Evolutionary conservation across 2,888 invertebrate species (phyloP), one percentile per base, ranked within the genome.

Genomic region (Andrena hattorfiana): DNA sequence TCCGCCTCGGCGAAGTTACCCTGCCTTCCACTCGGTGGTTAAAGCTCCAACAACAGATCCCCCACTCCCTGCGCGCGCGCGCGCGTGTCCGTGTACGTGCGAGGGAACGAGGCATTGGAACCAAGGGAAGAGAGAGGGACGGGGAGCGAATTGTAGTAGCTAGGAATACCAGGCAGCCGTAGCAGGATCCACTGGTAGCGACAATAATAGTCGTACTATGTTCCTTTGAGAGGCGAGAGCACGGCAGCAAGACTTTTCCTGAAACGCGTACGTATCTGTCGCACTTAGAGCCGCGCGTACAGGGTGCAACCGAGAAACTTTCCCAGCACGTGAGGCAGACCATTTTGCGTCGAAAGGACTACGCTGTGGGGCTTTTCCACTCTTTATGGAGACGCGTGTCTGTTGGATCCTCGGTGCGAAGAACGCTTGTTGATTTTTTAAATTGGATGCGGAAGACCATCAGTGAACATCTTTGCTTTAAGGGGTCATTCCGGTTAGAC

Each of bases 31-130:
- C 85, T 85, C 83, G 89, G 89, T 83, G 89, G 89, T 90, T 90
- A 89, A 90, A 91, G 89, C 90, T 83, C 87, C 87, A 88, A 90
- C 70, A 70, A 91, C 87, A 87, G 87, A 89, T 88, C 84, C 26
- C 54, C 26, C 71, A 78, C 74, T 72, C 72, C 67, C 69, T 62
- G 59, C 20, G 35, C 63, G 72, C 28, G 60, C 10, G 74, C 70
- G 72, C 6, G 32, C 13, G n/a, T 20, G 54, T 16, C 1, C 7
- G 0, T 20, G 23, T 32, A 28, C 56, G 23, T 10, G 56, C 5
- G 28, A n/a, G n/a, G 49, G 23, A n/a, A 26, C 23, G 32, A 51
- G 62, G 23, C 26, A 20, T 13, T 42, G 62, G 30, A 20, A 51
- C 23, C 23, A 26, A 35, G 20, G 66, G 13, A n/a, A 30, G 59